These are phyloP conservation scores for Sebastes cheni DNA, from an alignment of 2,797 vertebrate genomes.

Conservation along the genomic window DNA sequence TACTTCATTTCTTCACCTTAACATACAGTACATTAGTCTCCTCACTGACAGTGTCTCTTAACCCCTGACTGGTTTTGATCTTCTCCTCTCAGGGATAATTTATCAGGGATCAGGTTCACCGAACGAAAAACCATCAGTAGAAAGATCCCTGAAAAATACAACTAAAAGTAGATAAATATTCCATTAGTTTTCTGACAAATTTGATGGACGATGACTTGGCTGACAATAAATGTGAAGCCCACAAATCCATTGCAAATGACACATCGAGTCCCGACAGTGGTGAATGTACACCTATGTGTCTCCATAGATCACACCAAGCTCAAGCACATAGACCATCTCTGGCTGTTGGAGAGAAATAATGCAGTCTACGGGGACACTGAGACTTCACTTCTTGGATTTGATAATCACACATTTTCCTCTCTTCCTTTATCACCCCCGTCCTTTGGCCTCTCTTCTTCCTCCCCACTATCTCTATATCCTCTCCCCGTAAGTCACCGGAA, in stretches of 20 bases:
- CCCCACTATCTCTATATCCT: background rate
- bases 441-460: background rate
- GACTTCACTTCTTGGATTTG: background rate
- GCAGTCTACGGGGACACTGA: background rate
- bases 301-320: background rate
- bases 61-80: too few species aligned
- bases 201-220: background rate
- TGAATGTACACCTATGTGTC: background rate
- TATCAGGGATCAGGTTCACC: background rate
- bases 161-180: background rate
- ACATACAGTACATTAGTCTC: too few species aligned
- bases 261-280: background rate
- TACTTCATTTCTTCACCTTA: too few species aligned
- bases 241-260: background rate
- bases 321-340: background rate
- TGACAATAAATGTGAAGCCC: background rate
- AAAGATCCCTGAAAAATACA: background rate
- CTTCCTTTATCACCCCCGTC: background rate
- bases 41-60: too few species aligned
- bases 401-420: background rate
- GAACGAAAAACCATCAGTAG: background rate
- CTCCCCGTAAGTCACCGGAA: background rate
- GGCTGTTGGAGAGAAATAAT: background rate
- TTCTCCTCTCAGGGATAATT: too few species aligned
- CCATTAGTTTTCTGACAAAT: background rate